Base-by-base conservation (phyloP, 2,797 vertebrate species). In the Hoplostethus atlanticus region DNA sequence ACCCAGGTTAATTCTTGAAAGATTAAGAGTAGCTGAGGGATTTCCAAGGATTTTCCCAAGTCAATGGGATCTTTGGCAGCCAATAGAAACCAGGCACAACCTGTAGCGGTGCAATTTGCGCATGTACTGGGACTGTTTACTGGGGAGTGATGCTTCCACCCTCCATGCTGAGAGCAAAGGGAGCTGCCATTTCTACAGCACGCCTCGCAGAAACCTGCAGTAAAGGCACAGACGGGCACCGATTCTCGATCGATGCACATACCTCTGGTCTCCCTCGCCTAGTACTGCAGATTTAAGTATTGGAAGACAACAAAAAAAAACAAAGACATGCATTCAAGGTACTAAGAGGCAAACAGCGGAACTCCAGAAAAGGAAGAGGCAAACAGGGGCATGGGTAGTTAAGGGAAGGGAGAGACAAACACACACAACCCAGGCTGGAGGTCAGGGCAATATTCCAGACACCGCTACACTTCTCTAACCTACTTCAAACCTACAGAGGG, bases 91-190 rank as follows among this genome's bases (percentile, higher is more conserved):
- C 53, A 56, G 63, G 77, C 34, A 44, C 71, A 12, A 34, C 42
- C 52, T 54, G 60, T 40, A 71, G 63, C 11, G 12, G 57, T 60
- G 54, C 68, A 66, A 70, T 85, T 73, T 76, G 60, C 65, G 25
- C 85, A 16, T 84, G 73, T 64, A 61, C 87, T 92, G 91, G 93
- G 93, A 91, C 94, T 94, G 95, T 94, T 89, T 94, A 95, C 93
- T 88, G 91, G 94, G 94, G 94, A 95, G 87, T 66, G 87, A 87
- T 78, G 84, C 81, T 82, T 90, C 89, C 89, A 90, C 83, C 89
- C 81, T 89, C 91, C 92, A 93, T 93, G 93, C 93, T 91, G 73
- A 89, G 89, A 87, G 90, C 84, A 83, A 89, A 87, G 88, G 78
- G 88, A 89, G 81, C 86, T 89, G 89, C 81, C 71, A 77, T 79